Evolutionary conservation across 2,113 vertebrate genomes (phyloP).

Genomic region (Salvelinus sp.): DNA sequence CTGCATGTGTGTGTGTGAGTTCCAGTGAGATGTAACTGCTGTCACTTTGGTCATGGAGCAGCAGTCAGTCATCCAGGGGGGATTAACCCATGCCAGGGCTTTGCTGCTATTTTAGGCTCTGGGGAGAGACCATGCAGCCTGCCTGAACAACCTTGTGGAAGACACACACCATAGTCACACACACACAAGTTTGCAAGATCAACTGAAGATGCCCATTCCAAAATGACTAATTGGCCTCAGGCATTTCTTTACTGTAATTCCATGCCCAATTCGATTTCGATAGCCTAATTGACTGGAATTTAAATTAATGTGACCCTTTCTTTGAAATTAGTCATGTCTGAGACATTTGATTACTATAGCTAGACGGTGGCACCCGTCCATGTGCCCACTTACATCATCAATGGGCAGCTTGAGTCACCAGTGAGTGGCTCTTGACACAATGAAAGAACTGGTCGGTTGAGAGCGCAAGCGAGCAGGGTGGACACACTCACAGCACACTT

Average conservation of each 20-base stretch:
- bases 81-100: constrained; percentile 77
- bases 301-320: too few relatives aligned
- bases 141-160: constrained; percentile 39
- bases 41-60: constrained; percentile 58
- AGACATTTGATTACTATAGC: too few relatives aligned
- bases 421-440: constrained; percentile 65
- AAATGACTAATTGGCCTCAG: too few relatives aligned
- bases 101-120: constrained; percentile 74
- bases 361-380: constrained; percentile 49
- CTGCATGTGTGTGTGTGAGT: background rate
- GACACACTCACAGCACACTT: constrained; percentile 60
- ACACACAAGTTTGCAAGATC: background rate
- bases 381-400: constrained; percentile 64
- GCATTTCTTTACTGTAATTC: too few relatives aligned
- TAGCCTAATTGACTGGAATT: too few relatives aligned
- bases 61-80: constrained; percentile 73
- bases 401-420: constrained; percentile 60
- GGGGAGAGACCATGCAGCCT: constrained; percentile 58
- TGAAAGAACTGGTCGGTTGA: constrained; percentile 56
- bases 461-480: constrained; percentile 57
- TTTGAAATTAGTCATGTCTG: too few relatives aligned
- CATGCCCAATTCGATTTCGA: too few relatives aligned
- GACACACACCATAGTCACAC: background rate
- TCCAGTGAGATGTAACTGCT: constrained; percentile 40
- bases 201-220: too few relatives aligned